A percentile compares a stretch with the other conserved stretches of the same genome.
These are phyloP conservation scores for Pocillopora meandrina DNA, from an alignment of 92 coral and sea anemone species.

Conservation along the genomic window DNA sequence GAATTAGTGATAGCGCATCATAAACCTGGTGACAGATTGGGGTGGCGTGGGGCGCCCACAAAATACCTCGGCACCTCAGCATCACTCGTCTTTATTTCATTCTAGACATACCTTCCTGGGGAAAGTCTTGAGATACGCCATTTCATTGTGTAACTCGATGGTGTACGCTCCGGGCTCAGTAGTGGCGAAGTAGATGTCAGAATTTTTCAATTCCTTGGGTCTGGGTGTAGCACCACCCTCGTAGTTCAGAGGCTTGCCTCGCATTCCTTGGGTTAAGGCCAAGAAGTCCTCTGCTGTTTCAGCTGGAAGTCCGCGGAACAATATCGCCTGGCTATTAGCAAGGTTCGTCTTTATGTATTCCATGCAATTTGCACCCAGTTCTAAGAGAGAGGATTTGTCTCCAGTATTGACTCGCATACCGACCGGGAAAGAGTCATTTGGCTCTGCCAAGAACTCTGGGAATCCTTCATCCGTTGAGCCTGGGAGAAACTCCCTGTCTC, in stretches of 20 bases:
- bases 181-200: slow-evolving; percentile 34
- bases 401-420: not conserved
- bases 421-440: slow-evolving; percentile 38
- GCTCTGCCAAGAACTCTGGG: slow-evolving; percentile 59
- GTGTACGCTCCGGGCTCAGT: slow-evolving; percentile 49
- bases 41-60: too few relatives aligned
- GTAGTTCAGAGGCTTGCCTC: slow-evolving; percentile 27
- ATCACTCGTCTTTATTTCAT: too few relatives aligned
- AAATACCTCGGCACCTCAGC: too few relatives aligned
- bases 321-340: slow-evolving; percentile 40
- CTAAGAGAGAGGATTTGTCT: slow-evolving; percentile 9
- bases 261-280: slow-evolving; percentile 36
- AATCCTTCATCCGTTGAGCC: slow-evolving; percentile 46
- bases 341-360: slow-evolving; percentile 39
- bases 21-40: too few relatives aligned
- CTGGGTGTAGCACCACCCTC: slow-evolving; percentile 40
- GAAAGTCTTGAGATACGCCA: slow-evolving; percentile 40
- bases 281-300: slow-evolving; percentile 45
- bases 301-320: slow-evolving; percentile 65
- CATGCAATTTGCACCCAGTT: slow-evolving; percentile 24
- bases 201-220: not conserved
- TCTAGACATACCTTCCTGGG: slow-evolving; percentile 49
- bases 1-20: too few relatives aligned
- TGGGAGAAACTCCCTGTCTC: slow-evolving; percentile 47
- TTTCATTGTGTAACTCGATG: slow-evolving; percentile 70